Evolutionary conservation across 1,140 invertebrate species (phyloP).

Genomic region (Sminthurides bifidus): DNA sequence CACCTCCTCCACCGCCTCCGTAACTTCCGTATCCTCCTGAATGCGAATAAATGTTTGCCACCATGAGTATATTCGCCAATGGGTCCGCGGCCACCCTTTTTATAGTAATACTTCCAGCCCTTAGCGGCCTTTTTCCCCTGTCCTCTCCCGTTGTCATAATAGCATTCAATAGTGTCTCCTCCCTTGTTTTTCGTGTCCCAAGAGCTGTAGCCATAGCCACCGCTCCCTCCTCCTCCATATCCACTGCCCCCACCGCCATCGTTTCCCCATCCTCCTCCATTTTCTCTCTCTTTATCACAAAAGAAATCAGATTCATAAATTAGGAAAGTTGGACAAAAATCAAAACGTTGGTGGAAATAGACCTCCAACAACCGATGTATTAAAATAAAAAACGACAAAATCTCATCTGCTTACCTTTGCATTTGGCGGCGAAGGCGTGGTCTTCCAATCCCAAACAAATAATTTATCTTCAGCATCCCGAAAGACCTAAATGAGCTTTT

Average conservation of each 20-base stretch:
- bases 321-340: too few species aligned
- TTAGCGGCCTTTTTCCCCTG: constrained; percentile 1
- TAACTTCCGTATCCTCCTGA: background rate
- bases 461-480: too few species aligned
- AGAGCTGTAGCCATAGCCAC: background rate
- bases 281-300: background rate
- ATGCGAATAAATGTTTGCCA: too few species aligned
- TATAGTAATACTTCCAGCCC: background rate
- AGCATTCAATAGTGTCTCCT: background rate
- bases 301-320: background rate
- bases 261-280: background rate
- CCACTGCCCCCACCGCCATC: background rate
- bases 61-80: too few species aligned
- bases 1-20: constrained; percentile 1
- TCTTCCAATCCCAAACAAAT: background rate
- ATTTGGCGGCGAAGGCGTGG: background rate
- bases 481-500: too few species aligned
- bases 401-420: background rate
- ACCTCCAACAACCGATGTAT: background rate
- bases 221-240: background rate
- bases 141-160: background rate
- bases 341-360: too few species aligned
- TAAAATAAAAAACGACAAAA: background rate
- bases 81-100: background rate
- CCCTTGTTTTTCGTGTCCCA: background rate